Evolutionary conservation across 2,113 vertebrate genomes (phyloP), one percentile per base, ranked within the genome.

Genomic region (Bujurquina vittata): DNA sequence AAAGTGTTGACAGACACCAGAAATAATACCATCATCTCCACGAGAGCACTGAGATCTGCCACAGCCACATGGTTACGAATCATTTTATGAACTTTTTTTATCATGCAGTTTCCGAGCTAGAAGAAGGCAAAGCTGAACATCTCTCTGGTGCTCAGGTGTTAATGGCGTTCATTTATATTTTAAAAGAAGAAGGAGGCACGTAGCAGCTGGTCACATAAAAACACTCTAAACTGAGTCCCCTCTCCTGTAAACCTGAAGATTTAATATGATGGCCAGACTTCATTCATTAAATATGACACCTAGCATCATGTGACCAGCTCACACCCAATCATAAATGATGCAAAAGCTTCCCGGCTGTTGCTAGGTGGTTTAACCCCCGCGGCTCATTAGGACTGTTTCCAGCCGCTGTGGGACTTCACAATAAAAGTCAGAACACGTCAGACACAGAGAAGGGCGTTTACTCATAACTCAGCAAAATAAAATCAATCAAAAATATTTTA

Each of bases 261-360:
- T 83, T 60, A 46, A 87, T 31, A 49, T 10, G 26, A 46, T 35
- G 56, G 79, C 77, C 80, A 74, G 22, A 82, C 79, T 52, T 86
- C 80, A 80, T 81, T 65, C 10, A 90, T 91, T 78, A 89, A 88
- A 86, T 22, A 89, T 90, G 49, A 78, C 57, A 46, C 20, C 1
- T 20, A 1, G 35, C 3, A 5, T 84, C 88, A 87, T 76, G 91
- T 89, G 79, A 92, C 80, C 33, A 31, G 40, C 87, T 77, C 46
- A 76, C 77, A 89, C 55, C 88, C 86, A 83, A 83, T 90, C 89
- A 92, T 92, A 82, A 91, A 92, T 92, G 60, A 91, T 92, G 79
- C 81, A 93, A 4, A 37, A 81, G 82, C 87, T 83, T 76, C 79
- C 35, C 0, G 18, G 22, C 87, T 88, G 92, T 92, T 92, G 86